Percentiles rank a stretch among this genome's conserved stretches.
Evolutionary conservation across 2,797 vertebrate genomes (phyloP).

Genomic region (Phrynocephalus guinanensis): DNA sequence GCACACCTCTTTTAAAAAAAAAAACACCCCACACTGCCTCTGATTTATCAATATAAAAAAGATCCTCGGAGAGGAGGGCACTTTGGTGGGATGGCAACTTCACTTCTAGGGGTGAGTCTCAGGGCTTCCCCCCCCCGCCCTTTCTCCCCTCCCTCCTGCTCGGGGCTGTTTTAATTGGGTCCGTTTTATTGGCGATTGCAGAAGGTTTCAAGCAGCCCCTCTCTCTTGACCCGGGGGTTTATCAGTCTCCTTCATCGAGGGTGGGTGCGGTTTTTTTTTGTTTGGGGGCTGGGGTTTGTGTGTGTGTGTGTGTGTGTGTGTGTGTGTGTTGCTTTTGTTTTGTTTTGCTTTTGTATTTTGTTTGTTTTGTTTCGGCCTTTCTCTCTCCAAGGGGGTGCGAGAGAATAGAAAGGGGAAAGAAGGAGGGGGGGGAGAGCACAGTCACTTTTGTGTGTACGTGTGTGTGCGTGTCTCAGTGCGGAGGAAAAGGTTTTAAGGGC

Average conservation of each 20-base stretch:
- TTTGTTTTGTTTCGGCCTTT: background rate
- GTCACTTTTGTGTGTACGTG: constrained; percentile 68
- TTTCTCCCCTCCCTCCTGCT: constrained; percentile 58
- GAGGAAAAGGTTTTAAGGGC: constrained; percentile 81
- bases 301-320: no score
- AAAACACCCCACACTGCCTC: constrained; percentile 88
- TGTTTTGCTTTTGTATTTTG: no score
- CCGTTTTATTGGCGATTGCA: constrained; percentile 91
- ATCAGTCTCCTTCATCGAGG: constrained; percentile 86
- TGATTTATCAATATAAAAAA: constrained; percentile 99
- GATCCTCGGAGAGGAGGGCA: constrained; percentile 99
- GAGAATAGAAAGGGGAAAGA: constrained; percentile 77
- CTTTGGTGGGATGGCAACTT: constrained; percentile 99
- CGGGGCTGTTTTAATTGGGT: constrained; percentile 92
- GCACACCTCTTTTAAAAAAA: constrained; percentile 98
- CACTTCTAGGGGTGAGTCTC: constrained; percentile 99
- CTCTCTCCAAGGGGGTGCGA: constrained; percentile 81
- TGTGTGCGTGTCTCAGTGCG: constrained; percentile 58
- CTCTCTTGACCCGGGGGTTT: constrained; percentile 82
- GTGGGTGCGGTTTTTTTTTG: constrained; percentile 20
- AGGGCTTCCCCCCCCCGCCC: constrained; percentile 78
- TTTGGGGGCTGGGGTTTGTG: no score
- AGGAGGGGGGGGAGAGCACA: constrained; percentile 70
- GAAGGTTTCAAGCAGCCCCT: constrained; percentile 90
- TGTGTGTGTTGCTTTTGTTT: constrained; percentile 20